Evolutionary conservation across 1,140 invertebrate genomes (phyloP).

Genomic region (Lepidurus arcticus): DNA sequence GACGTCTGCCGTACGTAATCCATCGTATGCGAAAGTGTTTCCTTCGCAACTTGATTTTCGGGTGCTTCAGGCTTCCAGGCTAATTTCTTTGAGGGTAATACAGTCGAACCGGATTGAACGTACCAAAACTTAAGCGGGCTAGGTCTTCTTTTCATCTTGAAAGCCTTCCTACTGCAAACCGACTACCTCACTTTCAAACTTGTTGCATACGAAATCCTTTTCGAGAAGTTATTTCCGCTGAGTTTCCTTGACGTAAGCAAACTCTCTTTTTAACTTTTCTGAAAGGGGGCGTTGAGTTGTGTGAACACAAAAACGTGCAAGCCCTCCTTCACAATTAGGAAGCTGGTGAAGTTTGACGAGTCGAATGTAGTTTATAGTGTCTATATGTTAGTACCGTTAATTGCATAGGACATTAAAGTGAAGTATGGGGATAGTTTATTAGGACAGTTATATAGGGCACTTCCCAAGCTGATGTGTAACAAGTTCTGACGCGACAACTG

Average conservation of each 20-base stretch:
- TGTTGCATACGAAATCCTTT: no score
- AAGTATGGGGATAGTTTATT: not conserved
- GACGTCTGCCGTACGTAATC: conserved; percentile 29
- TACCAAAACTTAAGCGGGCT: no score
- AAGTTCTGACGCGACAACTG: not conserved
- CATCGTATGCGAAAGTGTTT: not conserved
- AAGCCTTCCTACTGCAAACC: no score
- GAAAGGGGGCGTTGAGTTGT: no score
- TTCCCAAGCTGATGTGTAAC: not conserved
- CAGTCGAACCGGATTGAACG: no score
- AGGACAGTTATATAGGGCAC: no score
- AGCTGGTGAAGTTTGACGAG: not conserved
- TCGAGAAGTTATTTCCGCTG: no score
- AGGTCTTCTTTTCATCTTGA: no score
- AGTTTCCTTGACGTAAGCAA: no score
- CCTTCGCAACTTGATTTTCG: not conserved
- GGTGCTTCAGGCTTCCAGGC: not conserved
- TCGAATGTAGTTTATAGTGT: not conserved
- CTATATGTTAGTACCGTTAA: not conserved
- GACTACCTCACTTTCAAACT: no score
- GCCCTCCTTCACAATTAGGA: not conserved
- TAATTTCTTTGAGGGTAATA: not conserved
- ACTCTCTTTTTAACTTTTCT: no score
- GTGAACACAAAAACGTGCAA: not conserved
- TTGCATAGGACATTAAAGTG: not conserved